A percentile compares a stretch with the other conserved stretches of the same genome.
These are phyloP conservation scores for Phocoena phocoena DNA, from an alignment of 2,113 vertebrate genomes.

Conservation along the genomic window DNA sequence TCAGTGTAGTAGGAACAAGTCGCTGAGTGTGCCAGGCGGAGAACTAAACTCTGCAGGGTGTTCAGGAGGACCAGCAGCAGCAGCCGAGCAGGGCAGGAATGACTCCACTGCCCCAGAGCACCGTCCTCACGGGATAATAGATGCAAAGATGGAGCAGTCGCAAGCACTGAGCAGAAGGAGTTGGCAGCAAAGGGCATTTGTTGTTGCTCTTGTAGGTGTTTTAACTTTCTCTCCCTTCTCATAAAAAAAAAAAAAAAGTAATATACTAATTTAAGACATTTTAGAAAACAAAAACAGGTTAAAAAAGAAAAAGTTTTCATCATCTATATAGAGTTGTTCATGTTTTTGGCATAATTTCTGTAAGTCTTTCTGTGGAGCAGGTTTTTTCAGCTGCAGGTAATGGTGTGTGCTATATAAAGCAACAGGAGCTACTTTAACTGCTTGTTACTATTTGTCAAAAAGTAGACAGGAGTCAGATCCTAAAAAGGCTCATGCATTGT, in stretches of 20 bases:
- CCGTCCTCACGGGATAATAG: background rate
- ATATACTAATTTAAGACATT: background rate
- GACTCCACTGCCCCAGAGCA: background rate
- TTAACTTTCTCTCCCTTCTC: background rate
- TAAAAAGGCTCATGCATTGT: background rate
- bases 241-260: background rate
- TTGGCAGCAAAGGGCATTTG: background rate
- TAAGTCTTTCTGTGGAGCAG: background rate
- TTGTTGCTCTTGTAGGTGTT: background rate
- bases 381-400: background rate
- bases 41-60: background rate
- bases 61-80: background rate
- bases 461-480: background rate
- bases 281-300: background rate
- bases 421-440: background rate
- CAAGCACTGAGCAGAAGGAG: background rate
- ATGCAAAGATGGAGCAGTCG: background rate
- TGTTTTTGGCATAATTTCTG: conserved; percentile 4
- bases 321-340: background rate
- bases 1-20: background rate
- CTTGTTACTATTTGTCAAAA: background rate
- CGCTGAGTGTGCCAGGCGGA: background rate
- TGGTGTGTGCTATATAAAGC: background rate
- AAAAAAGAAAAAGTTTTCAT: background rate
- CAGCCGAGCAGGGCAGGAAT: background rate